Evolutionary conservation across 2,113 vertebrate genomes (phyloP).

Genomic region (Petroica traversi): DNA sequence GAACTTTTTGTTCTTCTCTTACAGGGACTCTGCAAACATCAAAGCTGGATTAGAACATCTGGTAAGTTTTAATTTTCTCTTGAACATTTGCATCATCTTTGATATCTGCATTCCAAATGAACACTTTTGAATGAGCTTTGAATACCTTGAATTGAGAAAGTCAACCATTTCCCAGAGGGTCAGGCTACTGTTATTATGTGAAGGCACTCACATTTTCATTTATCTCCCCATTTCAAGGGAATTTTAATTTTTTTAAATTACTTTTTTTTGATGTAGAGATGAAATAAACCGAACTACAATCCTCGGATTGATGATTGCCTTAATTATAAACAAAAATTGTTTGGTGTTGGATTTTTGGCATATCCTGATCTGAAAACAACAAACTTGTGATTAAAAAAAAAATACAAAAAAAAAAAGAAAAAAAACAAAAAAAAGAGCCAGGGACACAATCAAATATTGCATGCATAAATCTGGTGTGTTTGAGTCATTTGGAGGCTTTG

Average conservation of each 20-base stretch:
- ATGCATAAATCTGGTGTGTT: constrained; percentile 75
- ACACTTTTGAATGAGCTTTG: constrained; percentile 86
- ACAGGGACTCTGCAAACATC: constrained; percentile 87
- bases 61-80: constrained; percentile 93
- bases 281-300: constrained; percentile 77
- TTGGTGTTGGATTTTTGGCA: constrained; percentile 78
- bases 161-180: constrained; percentile 82
- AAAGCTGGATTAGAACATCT: constrained; percentile 97
- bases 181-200: constrained; percentile 81
- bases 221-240: constrained; percentile 80
- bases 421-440: background rate
- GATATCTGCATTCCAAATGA: constrained; percentile 91
- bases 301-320: constrained; percentile 80
- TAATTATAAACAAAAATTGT: constrained; percentile 81
- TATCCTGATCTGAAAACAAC: constrained; percentile 74
- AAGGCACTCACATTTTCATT: constrained; percentile 85
- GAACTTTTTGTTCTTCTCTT: constrained; percentile 91
- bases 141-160: constrained; percentile 84
- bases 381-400: constrained; percentile 71
- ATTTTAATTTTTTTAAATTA: constrained; percentile 83
- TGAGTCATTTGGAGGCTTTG: constrained; percentile 73
- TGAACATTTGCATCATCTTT: constrained; percentile 88
- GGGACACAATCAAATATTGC: constrained; percentile 67
- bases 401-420: background rate
- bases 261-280: constrained; percentile 83